Evolutionary conservation across 2,797 vertebrate species (phyloP), one percentile per base, ranked within the genome.

Genomic region (Lophotriccus pileatus): DNA sequence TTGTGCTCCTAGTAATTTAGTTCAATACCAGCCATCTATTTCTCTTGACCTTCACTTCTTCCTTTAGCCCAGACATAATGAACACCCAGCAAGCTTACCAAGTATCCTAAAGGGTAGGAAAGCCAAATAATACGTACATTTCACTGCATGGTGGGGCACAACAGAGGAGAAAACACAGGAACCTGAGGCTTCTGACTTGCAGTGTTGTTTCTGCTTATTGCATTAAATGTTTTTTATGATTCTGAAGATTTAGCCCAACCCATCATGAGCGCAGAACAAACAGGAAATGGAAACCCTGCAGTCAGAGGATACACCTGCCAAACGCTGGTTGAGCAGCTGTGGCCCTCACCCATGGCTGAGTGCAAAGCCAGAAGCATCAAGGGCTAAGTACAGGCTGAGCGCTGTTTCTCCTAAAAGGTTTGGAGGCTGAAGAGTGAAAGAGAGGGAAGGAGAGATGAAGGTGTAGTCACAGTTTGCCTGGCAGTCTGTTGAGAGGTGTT

Each of bases 291-390:
- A 93, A 96, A 19, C 83, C 87, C 68, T 75, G 72, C 94, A 79
- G 87, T 88, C 80, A 59, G 95, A 97, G 96, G 97, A 97, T 97
- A 96, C 97, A 97, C 97, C 97, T 97, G 97, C 94, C 72, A 66
- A 78, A 43, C 0, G 18, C 79, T 68, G 81, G 63, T 50, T 87
- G 72, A 95, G 96, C 92, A 93, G 92, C 96, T 95, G 95, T 68
- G 82, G 73, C 87, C 56, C 74, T 96, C 82, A 76, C 92, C 90
- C 89, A 6, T 95, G 89, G 73, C 28, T 86, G 80, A 58, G 62
- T 70, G 85, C 91, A 83, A 43, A 83, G 58, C 43, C 73, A 28
- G 84, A 92, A 74, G 72, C 22, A 3, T 85, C 62, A 67, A 56
- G 59, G 69, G 32, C 86, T 83, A 7, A 32, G 53, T 39, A 37